These are phyloP conservation scores for Sminthurides aquaticus DNA, from an alignment of 2,888 invertebrate species.

Conservation along the genomic window DNA sequence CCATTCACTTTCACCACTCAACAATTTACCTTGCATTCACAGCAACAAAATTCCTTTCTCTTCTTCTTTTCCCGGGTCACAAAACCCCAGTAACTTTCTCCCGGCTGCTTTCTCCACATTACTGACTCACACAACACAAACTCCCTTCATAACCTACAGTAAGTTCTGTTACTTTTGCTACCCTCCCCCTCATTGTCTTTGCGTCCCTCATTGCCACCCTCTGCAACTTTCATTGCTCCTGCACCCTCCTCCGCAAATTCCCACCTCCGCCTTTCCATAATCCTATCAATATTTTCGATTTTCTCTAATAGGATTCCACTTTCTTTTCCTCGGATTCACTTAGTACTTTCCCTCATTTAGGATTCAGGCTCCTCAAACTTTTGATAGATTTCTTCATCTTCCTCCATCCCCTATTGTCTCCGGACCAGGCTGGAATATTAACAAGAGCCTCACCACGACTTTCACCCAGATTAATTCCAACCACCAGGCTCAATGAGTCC, in stretches of 20 bases:
- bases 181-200: background rate
- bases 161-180: background rate
- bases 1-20: slow-evolving; percentile 10
- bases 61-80: background rate
- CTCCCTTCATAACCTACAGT: too few species aligned
- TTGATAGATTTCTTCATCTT: background rate
- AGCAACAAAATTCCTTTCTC: background rate
- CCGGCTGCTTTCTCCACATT: background rate
- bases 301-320: slow-evolving; percentile 8
- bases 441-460: too few species aligned
- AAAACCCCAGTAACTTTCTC: slow-evolving; percentile 5
- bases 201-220: background rate
- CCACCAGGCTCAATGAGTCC: background rate
- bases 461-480: background rate
- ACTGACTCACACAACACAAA: too few species aligned
- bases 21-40: background rate
- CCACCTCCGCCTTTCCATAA: background rate
- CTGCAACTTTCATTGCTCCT: background rate
- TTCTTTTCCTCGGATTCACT: background rate
- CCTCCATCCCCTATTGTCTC: background rate
- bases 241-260: background rate
- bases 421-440: too few species aligned
- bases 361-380: too few species aligned
- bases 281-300: slow-evolving; percentile 20
- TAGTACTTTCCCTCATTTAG: background rate